Evolutionary conservation across 1,140 invertebrate species (phyloP).

Genomic region (Drosophila kurseongensis): DNA sequence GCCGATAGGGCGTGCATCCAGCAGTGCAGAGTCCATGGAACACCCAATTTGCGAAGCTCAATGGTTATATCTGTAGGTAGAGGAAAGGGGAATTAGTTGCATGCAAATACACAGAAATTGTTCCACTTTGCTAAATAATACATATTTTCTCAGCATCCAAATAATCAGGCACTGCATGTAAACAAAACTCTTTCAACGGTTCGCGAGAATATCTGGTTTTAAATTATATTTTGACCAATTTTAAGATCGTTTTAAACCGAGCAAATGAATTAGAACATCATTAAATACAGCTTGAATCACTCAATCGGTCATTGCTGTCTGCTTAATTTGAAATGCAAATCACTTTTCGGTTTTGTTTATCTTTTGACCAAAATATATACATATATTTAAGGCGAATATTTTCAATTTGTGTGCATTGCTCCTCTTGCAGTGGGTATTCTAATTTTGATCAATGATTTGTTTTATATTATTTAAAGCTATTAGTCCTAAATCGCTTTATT

Average conservation of each 20-base stretch:
- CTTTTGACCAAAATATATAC: neutral
- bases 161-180: slow-evolving; percentile 3
- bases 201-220: slow-evolving; percentile 11
- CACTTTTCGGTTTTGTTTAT: neutral
- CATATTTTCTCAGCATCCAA: neutral
- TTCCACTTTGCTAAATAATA: neutral
- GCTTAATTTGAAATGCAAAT: slow-evolving; percentile 1
- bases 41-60: slow-evolving; percentile 92
- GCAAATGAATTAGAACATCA: slow-evolving; percentile 13
- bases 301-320: slow-evolving; percentile 24
- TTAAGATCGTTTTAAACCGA: slow-evolving; percentile 4
- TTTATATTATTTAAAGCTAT: no score
- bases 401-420: neutral
- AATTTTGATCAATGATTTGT: no score
- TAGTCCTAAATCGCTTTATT: no score
- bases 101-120: neutral
- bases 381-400: neutral
- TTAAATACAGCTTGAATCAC: slow-evolving; percentile 22
- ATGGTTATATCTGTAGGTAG: slow-evolving; percentile 90
- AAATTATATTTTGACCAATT: slow-evolving; percentile 12
- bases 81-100: neutral
- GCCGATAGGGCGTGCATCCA: slow-evolving; percentile 96
- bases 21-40: slow-evolving; percentile 95
- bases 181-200: slow-evolving; percentile 23
- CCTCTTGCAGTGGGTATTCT: no score